These are phyloP conservation scores for Ispidina lecontei DNA, from an alignment of 2,797 vertebrate genomes.

Conservation along the genomic window DNA sequence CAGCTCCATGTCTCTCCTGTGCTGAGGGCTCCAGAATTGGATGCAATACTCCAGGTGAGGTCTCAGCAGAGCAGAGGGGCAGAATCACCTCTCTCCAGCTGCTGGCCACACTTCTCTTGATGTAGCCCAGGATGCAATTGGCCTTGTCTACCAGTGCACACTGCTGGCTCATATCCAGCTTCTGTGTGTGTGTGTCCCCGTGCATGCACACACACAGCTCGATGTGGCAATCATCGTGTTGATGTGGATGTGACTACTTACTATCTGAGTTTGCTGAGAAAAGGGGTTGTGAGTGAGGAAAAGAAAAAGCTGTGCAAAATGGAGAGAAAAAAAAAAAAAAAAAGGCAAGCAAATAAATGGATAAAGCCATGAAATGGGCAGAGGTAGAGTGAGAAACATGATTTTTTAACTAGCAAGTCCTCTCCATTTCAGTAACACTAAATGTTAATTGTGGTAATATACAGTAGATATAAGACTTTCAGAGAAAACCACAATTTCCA, in stretches of 20 bases:
- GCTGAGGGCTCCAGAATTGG: too few species aligned
- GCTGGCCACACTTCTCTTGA: too few species aligned
- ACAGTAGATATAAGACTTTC: not conserved
- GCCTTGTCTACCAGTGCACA: too few species aligned
- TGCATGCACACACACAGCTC: accelerated
- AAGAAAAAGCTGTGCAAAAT: not conserved
- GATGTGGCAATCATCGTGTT: accelerated
- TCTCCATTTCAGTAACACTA: not conserved
- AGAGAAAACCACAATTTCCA: not conserved
- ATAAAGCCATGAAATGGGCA: not conserved
- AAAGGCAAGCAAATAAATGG: not conserved
- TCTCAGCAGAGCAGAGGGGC: too few species aligned
- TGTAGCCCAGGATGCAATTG: too few species aligned
- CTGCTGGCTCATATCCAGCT: too few species aligned
- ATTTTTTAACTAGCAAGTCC: not conserved
- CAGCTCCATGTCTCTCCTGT: too few species aligned
- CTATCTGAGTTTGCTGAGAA: not conserved
- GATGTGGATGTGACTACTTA: accelerated
- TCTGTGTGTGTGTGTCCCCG: too few species aligned
- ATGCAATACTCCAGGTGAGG: too few species aligned
- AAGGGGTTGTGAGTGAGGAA: not conserved
- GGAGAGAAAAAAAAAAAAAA: accelerated
- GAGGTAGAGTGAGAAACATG: not conserved
- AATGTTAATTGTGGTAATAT: not conserved
- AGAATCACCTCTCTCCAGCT: too few species aligned